Percentiles rank a stretch among this genome's conserved stretches.
phyloP scores from a whole-genome alignment of 2,113 vertebrate species.

The Antechinus flavipes region DNA sequence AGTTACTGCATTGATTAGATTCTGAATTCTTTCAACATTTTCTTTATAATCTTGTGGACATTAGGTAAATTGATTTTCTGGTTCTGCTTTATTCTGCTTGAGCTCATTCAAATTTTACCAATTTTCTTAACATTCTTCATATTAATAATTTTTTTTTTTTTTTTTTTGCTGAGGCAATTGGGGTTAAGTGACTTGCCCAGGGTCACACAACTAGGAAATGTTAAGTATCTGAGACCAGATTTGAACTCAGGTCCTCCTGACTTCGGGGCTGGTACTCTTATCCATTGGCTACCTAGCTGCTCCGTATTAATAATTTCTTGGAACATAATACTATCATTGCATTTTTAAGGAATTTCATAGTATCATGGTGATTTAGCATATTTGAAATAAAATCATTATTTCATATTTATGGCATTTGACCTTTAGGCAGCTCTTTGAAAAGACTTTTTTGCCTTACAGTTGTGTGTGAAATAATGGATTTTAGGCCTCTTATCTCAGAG shows the following conservation, averaged over 20 bases:
- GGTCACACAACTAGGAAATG: too few species aligned
- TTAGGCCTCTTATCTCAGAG: background rate
- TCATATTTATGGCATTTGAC: constrained; percentile 29
- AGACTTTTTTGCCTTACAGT: constrained; percentile 34
- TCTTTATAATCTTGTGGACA: background rate
- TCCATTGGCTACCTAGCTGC: too few species aligned
- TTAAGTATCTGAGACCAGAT: too few species aligned
- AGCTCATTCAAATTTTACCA: background rate
- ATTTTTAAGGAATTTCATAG: background rate
- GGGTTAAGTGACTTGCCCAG: too few species aligned
- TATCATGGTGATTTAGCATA: background rate
- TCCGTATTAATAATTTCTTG: background rate
- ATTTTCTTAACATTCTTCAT: background rate
- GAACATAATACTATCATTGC: background rate
- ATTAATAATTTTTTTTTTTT: background rate
- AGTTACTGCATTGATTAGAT: background rate
- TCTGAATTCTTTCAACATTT: background rate
- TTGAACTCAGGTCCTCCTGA: too few species aligned
- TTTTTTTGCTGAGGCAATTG: too few species aligned
- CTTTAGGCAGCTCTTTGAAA: background rate
- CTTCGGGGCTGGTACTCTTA: too few species aligned
- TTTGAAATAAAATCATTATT: background rate
- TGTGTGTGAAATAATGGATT: constrained; percentile 27
- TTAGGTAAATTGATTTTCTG: background rate
- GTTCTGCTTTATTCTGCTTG: background rate